Conservation (phyloP, 2,113 vertebrate genomes). For the Verasper variegatus region DNA sequence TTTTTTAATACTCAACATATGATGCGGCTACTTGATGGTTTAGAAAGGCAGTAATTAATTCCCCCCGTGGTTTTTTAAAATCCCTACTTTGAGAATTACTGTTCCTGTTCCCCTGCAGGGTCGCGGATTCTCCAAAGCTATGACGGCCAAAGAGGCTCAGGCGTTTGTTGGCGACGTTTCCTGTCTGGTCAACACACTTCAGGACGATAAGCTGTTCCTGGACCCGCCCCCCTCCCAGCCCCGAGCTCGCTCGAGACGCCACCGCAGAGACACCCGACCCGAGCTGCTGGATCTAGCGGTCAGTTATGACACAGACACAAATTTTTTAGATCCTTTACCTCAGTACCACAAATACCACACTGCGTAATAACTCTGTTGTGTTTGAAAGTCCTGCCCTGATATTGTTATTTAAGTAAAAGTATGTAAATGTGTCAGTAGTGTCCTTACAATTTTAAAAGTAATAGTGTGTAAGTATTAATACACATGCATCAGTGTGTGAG, state of each 20-base stretch:
- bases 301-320: slow-evolving; percentile 53
- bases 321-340: neutral
- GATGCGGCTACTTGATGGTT: slow-evolving; percentile 18
- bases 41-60: slow-evolving; percentile 14
- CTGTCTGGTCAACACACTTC: slow-evolving; percentile 90
- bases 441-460: neutral
- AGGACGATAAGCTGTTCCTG: slow-evolving; percentile 91
- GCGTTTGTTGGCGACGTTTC: slow-evolving; percentile 91
- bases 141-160: slow-evolving; percentile 92
- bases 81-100: neutral
- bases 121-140: slow-evolving; percentile 90
- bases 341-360: neutral
- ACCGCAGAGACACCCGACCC: slow-evolving; percentile 89
- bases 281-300: slow-evolving; percentile 92
- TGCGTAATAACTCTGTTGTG: neutral
- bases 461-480: neutral
- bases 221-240: slow-evolving; percentile 89
- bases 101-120: slow-evolving; percentile 79
- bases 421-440: neutral
- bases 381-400: neutral
- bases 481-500: neutral
- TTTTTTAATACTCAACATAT: slow-evolving; percentile 23
- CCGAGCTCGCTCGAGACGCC: slow-evolving; percentile 82
- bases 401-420: neutral
- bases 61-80: neutral